A percentile compares a stretch with the other conserved stretches of the same genome.
phyloP scores from a whole-genome alignment of 2,888 invertebrate genomes.

The Brachyptera putata region DNA sequence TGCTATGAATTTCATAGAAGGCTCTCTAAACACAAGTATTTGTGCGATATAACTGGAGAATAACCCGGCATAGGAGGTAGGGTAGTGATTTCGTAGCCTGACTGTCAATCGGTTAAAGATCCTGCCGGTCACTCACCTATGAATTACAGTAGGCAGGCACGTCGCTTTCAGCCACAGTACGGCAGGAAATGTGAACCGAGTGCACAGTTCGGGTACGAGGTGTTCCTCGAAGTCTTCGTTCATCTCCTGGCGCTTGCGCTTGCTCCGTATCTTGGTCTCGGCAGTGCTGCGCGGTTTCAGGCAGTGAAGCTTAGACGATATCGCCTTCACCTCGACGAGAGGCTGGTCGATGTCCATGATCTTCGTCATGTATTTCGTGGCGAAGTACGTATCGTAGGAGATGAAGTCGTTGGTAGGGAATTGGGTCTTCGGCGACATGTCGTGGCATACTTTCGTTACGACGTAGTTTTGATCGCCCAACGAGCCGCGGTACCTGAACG shows the following conservation, averaged over 20 bases:
- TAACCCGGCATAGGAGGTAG: too few species aligned
- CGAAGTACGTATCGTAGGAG: conserved; percentile 72
- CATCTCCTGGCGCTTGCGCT: conserved; percentile 44
- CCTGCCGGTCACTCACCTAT: conserved; percentile 45
- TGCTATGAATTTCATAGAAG: too few species aligned
- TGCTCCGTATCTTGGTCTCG: conserved; percentile 39
- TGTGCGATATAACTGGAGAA: too few species aligned
- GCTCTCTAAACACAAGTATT: too few species aligned
- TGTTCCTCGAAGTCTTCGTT: conserved; percentile 60
- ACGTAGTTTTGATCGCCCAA: conserved; percentile 50
- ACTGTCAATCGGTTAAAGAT: too few species aligned
- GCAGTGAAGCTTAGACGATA: conserved; percentile 57
- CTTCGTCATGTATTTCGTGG: conserved; percentile 63
- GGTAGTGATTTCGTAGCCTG: too few species aligned
- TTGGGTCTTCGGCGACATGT: conserved; percentile 58
- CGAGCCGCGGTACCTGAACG: not conserved
- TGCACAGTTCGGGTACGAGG: conserved; percentile 85
- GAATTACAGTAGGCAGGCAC: conserved; percentile 78
- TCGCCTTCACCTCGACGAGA: conserved; percentile 72
- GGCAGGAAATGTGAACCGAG: conserved; percentile 64
- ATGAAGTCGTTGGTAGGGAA: conserved; percentile 60
- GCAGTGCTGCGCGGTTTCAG: conserved; percentile 50
- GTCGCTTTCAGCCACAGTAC: conserved; percentile 81
- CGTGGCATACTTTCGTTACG: conserved; percentile 63
- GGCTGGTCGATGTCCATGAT: conserved; percentile 67